phyloP scores from a whole-genome alignment of 2,888 invertebrate genomes.

The Ennomos fuscantarius region DNA sequence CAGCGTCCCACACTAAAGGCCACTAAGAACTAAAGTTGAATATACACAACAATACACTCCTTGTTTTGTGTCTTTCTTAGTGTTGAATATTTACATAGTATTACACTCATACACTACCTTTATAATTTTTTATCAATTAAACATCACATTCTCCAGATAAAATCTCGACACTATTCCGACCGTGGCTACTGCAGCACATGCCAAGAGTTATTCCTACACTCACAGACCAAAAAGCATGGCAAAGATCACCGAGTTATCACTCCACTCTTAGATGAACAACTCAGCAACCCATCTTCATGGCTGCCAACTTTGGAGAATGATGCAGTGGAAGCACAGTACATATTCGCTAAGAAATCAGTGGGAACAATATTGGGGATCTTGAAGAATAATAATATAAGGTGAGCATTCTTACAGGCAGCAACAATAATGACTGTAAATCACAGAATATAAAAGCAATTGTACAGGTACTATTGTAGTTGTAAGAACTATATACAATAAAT shows the following conservation, averaged over 20 bases:
- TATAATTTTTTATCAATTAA: background rate
- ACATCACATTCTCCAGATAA: slow-evolving; percentile 59
- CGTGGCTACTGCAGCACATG: slow-evolving; percentile 88
- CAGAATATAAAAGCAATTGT: no score
- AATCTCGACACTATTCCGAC: slow-evolving; percentile 66
- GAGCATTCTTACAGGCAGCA: slow-evolving; percentile 27
- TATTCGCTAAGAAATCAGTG: slow-evolving; percentile 90
- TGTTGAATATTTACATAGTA: no score
- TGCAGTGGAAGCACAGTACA: slow-evolving; percentile 94
- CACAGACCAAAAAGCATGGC: slow-evolving; percentile 76
- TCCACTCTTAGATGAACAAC: slow-evolving; percentile 83
- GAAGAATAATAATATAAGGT: slow-evolving; percentile 85
- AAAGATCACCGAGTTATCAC: slow-evolving; percentile 83
- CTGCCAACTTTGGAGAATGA: slow-evolving; percentile 89
- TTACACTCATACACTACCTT: no score
- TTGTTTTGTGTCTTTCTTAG: no score
- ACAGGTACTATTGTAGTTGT: no score
- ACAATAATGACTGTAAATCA: no score
- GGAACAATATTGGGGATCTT: slow-evolving; percentile 87
- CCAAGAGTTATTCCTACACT: slow-evolving; percentile 77
- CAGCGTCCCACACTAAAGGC: no score
- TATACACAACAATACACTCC: no score
- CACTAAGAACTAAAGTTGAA: no score
- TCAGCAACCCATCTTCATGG: slow-evolving; percentile 87
- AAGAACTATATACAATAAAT: no score